Percentiles rank a stretch among this genome's conserved stretches.
Evolutionary conservation across 2,888 invertebrate genomes (phyloP).

Genomic region (Eristalinus aeneus): DNA sequence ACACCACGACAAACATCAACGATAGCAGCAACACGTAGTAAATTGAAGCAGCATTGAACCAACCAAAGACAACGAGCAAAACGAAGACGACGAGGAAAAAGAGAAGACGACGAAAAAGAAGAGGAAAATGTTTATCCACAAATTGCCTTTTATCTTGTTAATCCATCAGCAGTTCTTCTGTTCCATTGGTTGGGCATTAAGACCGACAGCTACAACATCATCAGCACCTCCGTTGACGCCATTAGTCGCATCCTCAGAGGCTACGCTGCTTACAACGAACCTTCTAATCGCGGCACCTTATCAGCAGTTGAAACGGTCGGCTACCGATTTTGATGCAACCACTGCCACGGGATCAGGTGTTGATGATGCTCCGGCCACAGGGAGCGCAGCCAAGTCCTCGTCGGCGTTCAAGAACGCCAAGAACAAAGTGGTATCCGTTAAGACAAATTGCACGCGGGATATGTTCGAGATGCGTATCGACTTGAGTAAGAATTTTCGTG

Average conservation of each 20-base stretch:
- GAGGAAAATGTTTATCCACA: slow-evolving; percentile 76
- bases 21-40: background rate
- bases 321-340: slow-evolving; percentile 42
- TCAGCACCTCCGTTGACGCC: slow-evolving; percentile 69
- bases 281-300: slow-evolving; percentile 60
- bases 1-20: slow-evolving; percentile 47
- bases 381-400: slow-evolving; percentile 28
- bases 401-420: slow-evolving; percentile 72
- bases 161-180: slow-evolving; percentile 75
- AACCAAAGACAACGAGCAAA: slow-evolving; percentile 48
- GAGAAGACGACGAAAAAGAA: slow-evolving; percentile 7
- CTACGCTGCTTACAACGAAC: slow-evolving; percentile 72
- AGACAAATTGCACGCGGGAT: slow-evolving; percentile 84
- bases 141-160: slow-evolving; percentile 75
- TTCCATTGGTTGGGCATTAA: slow-evolving; percentile 78
- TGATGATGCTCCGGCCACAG: slow-evolving; percentile 11
- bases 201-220: slow-evolving; percentile 72
- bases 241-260: slow-evolving; percentile 74
- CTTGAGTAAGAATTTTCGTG: slow-evolving; percentile 84
- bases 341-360: slow-evolving; percentile 30
- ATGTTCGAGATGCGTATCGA: slow-evolving; percentile 84
- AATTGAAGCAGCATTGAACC: slow-evolving; percentile 8
- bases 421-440: slow-evolving; percentile 83
- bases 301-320: slow-evolving; percentile 47
- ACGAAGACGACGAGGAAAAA: slow-evolving; percentile 14